Percentiles rank a stretch among this genome's conserved stretches.
phyloP scores from a whole-genome alignment of 2,797 vertebrate genomes.

The Eidolon dupreanum region DNA sequence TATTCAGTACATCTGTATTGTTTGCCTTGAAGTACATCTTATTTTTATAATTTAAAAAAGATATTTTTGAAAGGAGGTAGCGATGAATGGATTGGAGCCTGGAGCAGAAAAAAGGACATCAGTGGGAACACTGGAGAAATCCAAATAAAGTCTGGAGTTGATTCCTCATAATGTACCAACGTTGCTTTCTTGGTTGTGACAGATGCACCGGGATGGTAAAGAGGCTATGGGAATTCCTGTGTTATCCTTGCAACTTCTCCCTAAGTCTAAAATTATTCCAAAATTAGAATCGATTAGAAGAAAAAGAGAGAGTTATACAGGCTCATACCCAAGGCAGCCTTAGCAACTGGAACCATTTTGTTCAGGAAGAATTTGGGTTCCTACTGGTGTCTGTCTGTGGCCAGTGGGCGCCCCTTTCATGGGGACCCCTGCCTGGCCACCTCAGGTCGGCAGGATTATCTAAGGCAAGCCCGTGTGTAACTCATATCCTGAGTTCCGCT shows the following conservation, averaged over 20 bases:
- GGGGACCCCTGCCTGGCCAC: background rate
- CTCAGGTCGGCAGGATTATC: background rate
- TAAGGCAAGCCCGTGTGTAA: background rate
- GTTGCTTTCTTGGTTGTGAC: background rate
- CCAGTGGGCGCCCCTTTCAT: background rate
- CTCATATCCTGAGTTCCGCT: background rate
- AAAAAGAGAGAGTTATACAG: background rate
- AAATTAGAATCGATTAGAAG: background rate
- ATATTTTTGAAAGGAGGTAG: background rate
- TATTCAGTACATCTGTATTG: slow-evolving; percentile 4
- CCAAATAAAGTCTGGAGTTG: background rate
- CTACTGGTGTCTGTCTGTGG: background rate
- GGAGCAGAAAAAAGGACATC: background rate
- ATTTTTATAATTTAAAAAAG: slow-evolving; percentile 60
- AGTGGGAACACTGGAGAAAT: background rate
- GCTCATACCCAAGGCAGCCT: background rate
- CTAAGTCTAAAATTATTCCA: background rate
- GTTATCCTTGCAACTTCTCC: background rate
- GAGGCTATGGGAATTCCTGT: background rate
- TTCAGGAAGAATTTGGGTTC: background rate
- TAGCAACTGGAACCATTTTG: background rate
- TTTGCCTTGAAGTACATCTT: background rate
- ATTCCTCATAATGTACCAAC: background rate
- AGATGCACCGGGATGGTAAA: background rate
- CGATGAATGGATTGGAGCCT: background rate